Conservation (phyloP, 2,888 invertebrate genomes). For the Caenorhabditis japonica region DNA sequence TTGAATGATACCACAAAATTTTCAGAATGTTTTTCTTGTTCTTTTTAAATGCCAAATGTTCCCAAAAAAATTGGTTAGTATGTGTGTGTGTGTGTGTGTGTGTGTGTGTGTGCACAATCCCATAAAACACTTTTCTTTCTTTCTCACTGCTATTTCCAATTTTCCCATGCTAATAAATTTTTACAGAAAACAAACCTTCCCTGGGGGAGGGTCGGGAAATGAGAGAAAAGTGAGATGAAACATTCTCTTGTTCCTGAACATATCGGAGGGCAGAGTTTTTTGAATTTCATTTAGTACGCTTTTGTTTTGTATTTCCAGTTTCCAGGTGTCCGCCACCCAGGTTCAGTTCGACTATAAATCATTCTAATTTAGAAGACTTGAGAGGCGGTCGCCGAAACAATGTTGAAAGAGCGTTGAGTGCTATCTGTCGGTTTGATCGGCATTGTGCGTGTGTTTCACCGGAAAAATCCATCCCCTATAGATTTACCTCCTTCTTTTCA, state of each 20-base stretch:
- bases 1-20: no score
- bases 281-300: no score
- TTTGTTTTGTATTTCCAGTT: no score
- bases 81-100: no score
- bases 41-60: no score
- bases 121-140: not conserved
- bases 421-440: conserved; percentile 36
- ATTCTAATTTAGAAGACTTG: conserved; percentile 37
- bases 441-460: no score
- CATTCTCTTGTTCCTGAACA: conserved; percentile 8
- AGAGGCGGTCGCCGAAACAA: conserved; percentile 26
- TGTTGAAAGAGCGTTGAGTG: conserved; percentile 42
- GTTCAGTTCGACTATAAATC: conserved; percentile 29
- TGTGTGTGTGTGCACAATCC: not conserved
- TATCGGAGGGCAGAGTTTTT: no score
- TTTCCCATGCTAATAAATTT: conserved; percentile 38
- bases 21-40: no score
- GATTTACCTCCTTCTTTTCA: conserved; percentile 35
- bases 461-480: conserved; percentile 25
- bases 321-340: no score
- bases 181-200: not conserved
- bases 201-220: conserved; percentile 6
- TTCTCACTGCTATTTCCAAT: no score
- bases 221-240: conserved; percentile 16
- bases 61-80: no score